A percentile compares a stretch with the other conserved stretches of the same genome.
Evolutionary conservation across 1,140 invertebrate genomes (phyloP).

Genomic region (Micrasema longulum): DNA sequence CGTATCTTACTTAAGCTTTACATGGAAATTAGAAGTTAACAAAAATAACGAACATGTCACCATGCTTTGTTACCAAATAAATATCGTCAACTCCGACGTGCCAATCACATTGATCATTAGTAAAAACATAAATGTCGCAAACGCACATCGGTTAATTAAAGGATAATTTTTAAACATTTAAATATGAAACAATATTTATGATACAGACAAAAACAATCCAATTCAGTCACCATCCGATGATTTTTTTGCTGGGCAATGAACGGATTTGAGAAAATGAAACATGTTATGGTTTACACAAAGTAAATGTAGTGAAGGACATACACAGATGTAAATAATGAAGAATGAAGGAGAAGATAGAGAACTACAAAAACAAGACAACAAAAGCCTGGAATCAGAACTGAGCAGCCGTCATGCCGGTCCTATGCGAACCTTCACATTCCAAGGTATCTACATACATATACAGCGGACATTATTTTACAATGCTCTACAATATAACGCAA

Average conservation of each 20-base stretch:
- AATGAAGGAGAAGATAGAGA: constrained; percentile 16
- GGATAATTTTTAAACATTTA: too few species aligned
- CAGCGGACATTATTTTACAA: constrained; percentile 18
- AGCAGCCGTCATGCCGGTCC: constrained; percentile 27
- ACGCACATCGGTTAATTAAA: too few species aligned
- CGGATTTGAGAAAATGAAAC: too few species aligned
- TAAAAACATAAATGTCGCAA: too few species aligned
- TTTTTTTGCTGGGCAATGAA: background rate
- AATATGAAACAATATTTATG: too few species aligned
- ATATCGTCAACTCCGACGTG: too few species aligned
- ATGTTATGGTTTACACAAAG: constrained; percentile 4
- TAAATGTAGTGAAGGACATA: constrained; percentile 4
- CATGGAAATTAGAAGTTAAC: too few species aligned
- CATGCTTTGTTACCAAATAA: too few species aligned
- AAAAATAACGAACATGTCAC: too few species aligned
- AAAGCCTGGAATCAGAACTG: constrained; percentile 13
- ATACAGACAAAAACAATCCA: constrained; percentile 16
- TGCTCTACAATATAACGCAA: constrained; percentile 5
- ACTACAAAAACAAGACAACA: constrained; percentile 23
- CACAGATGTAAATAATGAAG: background rate
- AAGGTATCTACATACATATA: constrained; percentile 2
- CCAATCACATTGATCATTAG: too few species aligned
- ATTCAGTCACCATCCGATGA: constrained; percentile 1
- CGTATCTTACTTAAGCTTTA: too few species aligned
- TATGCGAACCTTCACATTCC: background rate